Evolutionary conservation across 2,888 invertebrate species (phyloP), one percentile per base, ranked within the genome.

Genomic region (Thymelicus acteon): DNA sequence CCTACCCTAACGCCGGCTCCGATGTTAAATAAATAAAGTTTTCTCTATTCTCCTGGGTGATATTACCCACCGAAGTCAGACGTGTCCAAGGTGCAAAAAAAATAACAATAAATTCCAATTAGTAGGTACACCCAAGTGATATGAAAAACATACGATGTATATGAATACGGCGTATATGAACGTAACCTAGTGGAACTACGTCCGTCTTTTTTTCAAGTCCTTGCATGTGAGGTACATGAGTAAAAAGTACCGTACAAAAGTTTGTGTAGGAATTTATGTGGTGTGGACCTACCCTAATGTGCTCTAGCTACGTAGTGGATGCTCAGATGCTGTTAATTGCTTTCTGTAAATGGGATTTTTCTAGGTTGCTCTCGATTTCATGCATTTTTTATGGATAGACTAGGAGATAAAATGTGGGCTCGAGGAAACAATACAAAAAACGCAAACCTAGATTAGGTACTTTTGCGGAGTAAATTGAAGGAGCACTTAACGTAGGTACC

Each of bases 291-390:
- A 54, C 5, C 24, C 24, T 54, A 24, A 24, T 54, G 24, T 54
- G 19, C 24, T 10, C 24, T 54, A 12, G 19, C 52, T 48, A 31
- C 47, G n/a, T 62, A 62, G 48, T 62, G 62, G 48, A 48, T 48
- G 62, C 48, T 62, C 48, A 48, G 48, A 48, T 48, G 62, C 48
- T 62, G 62, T 62, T 62, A 62, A 62, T 62, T 62, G 62, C 48
- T 62, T 62, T 48, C 48, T 62, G 44, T 62, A 62, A 62, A 62
- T 62, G 31, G 62, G 48, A n/a, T 62, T 62, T 62, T 47, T 62
- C 48, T 62, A 48, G 62, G 54, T 54, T 24, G 54, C 31, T 62
- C 48, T 62, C 62, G 47, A 48, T 62, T 62, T 48, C 44, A 62
- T 19, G 8, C 6, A 60, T 44, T 54, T 24, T 54, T 54, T 54